Percentiles rank a stretch among this genome's conserved stretches.
These are phyloP conservation scores for Rhynchophorus ferrugineus DNA, from an alignment of 1,140 invertebrate species.

Conservation along the genomic window DNA sequence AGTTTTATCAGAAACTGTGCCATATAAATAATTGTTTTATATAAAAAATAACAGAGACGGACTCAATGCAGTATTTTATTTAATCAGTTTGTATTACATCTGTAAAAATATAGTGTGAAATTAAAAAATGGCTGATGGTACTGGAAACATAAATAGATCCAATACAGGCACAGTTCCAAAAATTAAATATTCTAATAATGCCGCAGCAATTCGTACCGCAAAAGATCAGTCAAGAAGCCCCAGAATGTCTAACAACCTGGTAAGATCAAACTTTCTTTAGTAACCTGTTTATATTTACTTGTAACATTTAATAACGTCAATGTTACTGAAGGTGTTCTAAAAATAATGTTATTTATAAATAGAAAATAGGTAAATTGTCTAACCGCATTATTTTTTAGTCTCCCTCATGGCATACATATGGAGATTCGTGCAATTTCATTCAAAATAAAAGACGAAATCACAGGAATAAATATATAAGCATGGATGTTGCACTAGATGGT, in stretches of 20 bases:
- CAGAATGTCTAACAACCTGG: conserved; percentile 35
- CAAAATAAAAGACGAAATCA: conserved; percentile 21
- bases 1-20: too few relatives aligned
- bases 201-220: conserved; percentile 22
- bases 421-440: conserved; percentile 21
- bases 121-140: conserved; percentile 35
- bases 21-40: too few relatives aligned
- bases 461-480: conserved; percentile 22
- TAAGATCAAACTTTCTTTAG: conserved; percentile 24
- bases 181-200: conserved; percentile 38
- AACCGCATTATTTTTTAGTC: conserved; percentile 20
- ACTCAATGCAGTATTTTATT: too few relatives aligned
- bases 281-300: conserved; percentile 8
- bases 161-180: conserved; percentile 40
- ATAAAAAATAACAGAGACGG: too few relatives aligned
- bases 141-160: conserved; percentile 33
- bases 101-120: too few relatives aligned
- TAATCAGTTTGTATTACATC: too few relatives aligned
- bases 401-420: conserved; percentile 18
- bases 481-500: conserved; percentile 24
- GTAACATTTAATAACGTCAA: conserved; percentile 5
- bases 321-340: conserved; percentile 20
- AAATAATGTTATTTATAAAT: conserved; percentile 28
- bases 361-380: conserved; percentile 11
- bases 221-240: conserved; percentile 28